Percentiles rank a stretch among this genome's conserved stretches.
Conservation (phyloP, 2,888 invertebrate species). For the Cyclophora punctaria region DNA sequence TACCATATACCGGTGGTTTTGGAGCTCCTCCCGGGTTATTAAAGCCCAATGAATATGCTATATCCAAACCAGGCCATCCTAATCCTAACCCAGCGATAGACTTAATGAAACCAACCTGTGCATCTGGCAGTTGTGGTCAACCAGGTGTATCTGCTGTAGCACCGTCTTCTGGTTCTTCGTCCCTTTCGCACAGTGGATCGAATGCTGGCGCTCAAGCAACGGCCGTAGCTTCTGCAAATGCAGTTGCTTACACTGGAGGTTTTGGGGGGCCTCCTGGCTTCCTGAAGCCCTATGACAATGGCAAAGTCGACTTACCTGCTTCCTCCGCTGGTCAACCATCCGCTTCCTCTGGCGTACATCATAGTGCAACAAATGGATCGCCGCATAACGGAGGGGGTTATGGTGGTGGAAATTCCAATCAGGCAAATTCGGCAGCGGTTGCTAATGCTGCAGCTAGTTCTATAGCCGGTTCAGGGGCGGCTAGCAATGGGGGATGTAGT, state of each 20-base stretch:
- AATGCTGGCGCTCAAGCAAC: constrained; percentile 7
- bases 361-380: too few species aligned
- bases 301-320: constrained; percentile 24
- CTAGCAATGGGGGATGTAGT: constrained; percentile 28
- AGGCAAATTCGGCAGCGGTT: constrained; percentile 11
- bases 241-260: constrained; percentile 49
- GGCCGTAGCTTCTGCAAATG: constrained; percentile 9
- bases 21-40: constrained; percentile 42
- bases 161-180: background rate
- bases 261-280: constrained; percentile 66
- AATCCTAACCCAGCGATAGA: constrained; percentile 5
- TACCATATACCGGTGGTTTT: background rate
- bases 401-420: too few species aligned
- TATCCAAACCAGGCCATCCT: background rate
- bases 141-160: constrained; percentile 3
- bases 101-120: constrained; percentile 2
- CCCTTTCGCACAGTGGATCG: constrained; percentile 1
- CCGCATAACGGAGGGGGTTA: too few species aligned
- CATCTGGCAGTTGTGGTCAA: constrained; percentile 5
- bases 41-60: constrained; percentile 38
- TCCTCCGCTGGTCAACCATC: too few species aligned
- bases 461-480: constrained; percentile 21
- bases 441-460: constrained; percentile 34
- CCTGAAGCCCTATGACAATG: constrained; percentile 48
- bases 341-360: too few species aligned